phyloP scores from a whole-genome alignment of 2,888 invertebrate genomes.

The Gastracanthus pulcherrimus region DNA sequence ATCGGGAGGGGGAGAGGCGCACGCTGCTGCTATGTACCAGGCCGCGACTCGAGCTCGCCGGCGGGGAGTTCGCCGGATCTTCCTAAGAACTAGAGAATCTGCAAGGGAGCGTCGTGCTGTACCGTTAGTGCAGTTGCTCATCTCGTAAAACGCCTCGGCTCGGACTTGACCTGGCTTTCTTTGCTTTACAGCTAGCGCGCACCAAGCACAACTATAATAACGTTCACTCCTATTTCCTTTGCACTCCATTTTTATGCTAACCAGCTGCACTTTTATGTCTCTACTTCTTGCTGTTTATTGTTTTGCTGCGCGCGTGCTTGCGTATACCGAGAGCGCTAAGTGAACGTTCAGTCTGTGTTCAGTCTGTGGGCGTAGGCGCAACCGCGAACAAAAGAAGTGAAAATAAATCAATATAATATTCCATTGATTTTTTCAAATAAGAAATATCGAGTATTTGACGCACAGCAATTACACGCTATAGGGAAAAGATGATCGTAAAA shows the following conservation, averaged over 20 bases:
- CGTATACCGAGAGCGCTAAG: neutral
- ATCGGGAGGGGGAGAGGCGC: neutral
- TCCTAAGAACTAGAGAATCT: conserved; percentile 19
- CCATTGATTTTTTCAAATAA: too few species aligned
- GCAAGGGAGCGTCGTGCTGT: conserved; percentile 56
- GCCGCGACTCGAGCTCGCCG: neutral
- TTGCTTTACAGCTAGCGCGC: neutral
- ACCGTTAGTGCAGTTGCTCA: conserved; percentile 58
- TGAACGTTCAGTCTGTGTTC: neutral
- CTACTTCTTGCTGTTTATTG: neutral
- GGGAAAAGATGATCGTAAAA: too few species aligned
- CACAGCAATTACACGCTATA: too few species aligned
- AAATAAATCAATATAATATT: too few species aligned
- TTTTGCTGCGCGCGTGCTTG: neutral
- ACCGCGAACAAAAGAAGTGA: too few species aligned
- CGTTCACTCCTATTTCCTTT: neutral
- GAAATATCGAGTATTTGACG: too few species aligned
- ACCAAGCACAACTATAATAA: neutral
- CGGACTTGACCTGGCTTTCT: neutral
- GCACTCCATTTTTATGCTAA: conserved; percentile 43
- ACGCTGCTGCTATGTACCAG: neutral
- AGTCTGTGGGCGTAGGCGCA: too few species aligned
- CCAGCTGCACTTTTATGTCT: neutral
- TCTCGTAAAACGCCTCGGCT: conserved; percentile 27
- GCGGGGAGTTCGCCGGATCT: neutral